Base-by-base conservation (phyloP, 30 jellyfish, hydroid and myxozoan genomes). In the Hydractinia symbiolongicarpus region DNA sequence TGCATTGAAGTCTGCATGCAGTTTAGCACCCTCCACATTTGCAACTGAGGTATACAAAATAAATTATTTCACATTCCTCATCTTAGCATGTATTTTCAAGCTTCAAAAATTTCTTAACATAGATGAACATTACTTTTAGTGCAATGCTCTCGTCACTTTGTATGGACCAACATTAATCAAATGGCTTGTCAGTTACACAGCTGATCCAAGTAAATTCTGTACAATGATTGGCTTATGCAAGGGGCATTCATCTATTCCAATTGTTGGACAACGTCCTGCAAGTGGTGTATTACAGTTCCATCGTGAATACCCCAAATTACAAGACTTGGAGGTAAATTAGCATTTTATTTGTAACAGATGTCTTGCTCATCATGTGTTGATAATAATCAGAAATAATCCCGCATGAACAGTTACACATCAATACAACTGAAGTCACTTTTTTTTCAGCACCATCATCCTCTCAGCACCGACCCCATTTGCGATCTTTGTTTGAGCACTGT, bases 1-100 rank as follows among this genome's bases (percentile, higher is more conserved):
- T 8, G 80, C 55, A 50, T 71, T 71, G 80, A 71, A 9, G 30
- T 71, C 80, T 7, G 17, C 51, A 30, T 71, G 80, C 66, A 71
- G 52, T 64, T 13, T 64, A 44, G 52, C 40, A n/a, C 74, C 74
- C 40, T 64, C 74, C 9, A 64, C 74, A 4, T n/a, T 64, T 6
- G 9, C 74, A 6, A 44, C 6, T n/a, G 74, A 64, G 17, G 74
- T 64, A 64, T 7, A 16, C 19, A 64, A 13, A 64, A 7, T 64
- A 7, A 13, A n/a, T 64, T 30, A 30, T 30, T 30, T 30, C 44
- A 2, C 44, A 30, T 2, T 30, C 44, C 44, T 30, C 44, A 30
- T 30, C 44, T 30, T 30, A 30, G 44, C 44, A 30, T 30, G 44
- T 30, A 30, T 30, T n/a, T n/a, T 1, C 19, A 58, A 58, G 19